Evolutionary conservation across 2,888 invertebrate genomes (phyloP).

Genomic region (Sarcophaga variegata): DNA sequence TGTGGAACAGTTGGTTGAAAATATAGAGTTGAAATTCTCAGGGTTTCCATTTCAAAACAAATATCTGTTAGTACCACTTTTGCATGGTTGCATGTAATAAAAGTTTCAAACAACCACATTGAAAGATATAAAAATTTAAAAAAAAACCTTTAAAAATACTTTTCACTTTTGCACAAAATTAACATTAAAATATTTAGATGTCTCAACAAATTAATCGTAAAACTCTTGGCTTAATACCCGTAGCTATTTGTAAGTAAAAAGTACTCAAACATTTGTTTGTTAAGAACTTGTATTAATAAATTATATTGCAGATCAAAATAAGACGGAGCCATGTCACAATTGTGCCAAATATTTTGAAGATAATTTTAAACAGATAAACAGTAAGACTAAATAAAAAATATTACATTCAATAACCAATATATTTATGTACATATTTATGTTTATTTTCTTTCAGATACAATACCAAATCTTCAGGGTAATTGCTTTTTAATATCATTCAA

Average conservation of each 20-base stretch:
- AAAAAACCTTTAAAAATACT: slow-evolving; percentile 16
- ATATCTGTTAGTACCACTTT: not conserved
- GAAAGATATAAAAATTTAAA: slow-evolving; percentile 10
- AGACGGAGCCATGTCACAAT: slow-evolving; percentile 20
- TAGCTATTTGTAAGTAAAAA: slow-evolving; percentile 2
- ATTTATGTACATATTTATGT: not conserved
- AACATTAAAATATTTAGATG: slow-evolving; percentile 18
- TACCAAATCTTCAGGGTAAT: slow-evolving; percentile 24
- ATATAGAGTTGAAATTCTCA: not conserved
- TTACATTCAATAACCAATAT: not conserved
- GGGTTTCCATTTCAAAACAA: too few species aligned
- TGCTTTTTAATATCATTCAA: slow-evolving; percentile 33
- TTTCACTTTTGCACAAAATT: slow-evolving; percentile 7
- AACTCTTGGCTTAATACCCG: not conserved
- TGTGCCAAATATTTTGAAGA: slow-evolving; percentile 39
- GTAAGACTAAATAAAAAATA: slow-evolving; percentile 26
- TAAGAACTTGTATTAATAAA: slow-evolving; percentile 38
- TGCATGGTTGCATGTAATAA: slow-evolving; percentile 19
- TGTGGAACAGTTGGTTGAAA: not conserved
- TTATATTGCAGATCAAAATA: slow-evolving; percentile 35
- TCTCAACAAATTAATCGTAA: slow-evolving; percentile 6
- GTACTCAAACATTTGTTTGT: slow-evolving; percentile 10
- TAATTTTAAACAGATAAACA: slow-evolving; percentile 25
- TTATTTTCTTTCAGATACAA: slow-evolving; percentile 21
- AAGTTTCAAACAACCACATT: slow-evolving; percentile 25